These are phyloP conservation scores for Phrynosoma platyrhinos DNA, from an alignment of 2,113 vertebrate genomes.

Conservation along the genomic window DNA sequence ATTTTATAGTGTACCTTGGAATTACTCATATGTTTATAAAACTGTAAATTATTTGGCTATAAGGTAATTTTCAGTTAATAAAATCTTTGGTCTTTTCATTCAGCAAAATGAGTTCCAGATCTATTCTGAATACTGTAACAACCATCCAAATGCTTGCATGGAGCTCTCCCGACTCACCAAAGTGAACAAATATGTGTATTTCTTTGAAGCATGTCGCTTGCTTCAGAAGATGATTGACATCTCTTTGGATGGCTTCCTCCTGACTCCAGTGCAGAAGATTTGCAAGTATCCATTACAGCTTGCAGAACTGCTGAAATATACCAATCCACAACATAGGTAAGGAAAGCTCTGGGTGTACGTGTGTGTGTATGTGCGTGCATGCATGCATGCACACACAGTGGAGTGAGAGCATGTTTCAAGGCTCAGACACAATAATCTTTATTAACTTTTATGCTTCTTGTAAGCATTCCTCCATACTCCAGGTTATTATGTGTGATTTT, in stretches of 20 bases:
- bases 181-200: constrained; percentile 94
- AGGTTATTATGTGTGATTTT: neutral
- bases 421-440: too few relatives aligned
- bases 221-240: constrained; percentile 97
- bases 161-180: constrained; percentile 93
- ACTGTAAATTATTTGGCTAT: neutral
- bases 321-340: constrained; percentile 93
- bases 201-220: constrained; percentile 95
- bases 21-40: neutral
- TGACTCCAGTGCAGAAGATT: constrained; percentile 97
- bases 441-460: neutral
- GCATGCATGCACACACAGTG: too few relatives aligned
- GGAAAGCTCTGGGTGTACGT: neutral
- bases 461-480: neutral
- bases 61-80: neutral
- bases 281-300: constrained; percentile 97
- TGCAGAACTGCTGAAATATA: constrained; percentile 95
- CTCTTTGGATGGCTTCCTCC: constrained; percentile 93
- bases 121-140: constrained; percentile 98
- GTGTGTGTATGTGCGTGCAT: too few relatives aligned
- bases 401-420: neutral
- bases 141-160: constrained; percentile 92
- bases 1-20: neutral
- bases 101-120: constrained; percentile 98
- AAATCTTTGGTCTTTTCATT: neutral